A percentile compares a stretch with the other conserved stretches of the same genome.
Evolutionary conservation across 2,797 vertebrate species (phyloP).

Genomic region (Chloroceryle amazona): DNA sequence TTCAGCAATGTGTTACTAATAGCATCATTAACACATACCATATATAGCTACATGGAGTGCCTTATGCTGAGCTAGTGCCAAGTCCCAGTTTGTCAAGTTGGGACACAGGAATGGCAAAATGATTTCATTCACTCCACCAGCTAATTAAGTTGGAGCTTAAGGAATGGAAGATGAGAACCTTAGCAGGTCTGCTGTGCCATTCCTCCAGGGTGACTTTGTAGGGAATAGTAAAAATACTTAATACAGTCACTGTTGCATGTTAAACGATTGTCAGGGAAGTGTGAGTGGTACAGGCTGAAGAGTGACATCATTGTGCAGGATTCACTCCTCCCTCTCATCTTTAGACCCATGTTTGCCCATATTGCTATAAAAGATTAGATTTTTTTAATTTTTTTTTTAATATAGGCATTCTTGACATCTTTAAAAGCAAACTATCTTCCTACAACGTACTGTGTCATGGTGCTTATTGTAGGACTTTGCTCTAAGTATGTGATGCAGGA

Average conservation of each 20-base stretch:
- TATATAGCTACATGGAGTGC: conserved; percentile 44
- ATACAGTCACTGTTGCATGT: conserved; percentile 48
- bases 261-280: conserved; percentile 60
- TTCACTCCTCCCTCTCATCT: background rate
- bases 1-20: conserved; percentile 71
- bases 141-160: conserved; percentile 78
- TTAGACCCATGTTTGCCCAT: background rate
- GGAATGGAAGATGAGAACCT: conserved; percentile 61
- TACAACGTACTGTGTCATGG: background rate
- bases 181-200: conserved; percentile 41
- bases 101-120: conserved; percentile 69
- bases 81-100: conserved; percentile 71
- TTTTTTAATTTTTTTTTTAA: background rate
- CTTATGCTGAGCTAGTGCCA: conserved; percentile 51
- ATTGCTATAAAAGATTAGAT: background rate
- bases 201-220: conserved; percentile 70
- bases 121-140: conserved; percentile 62
- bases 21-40: conserved; percentile 72
- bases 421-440: background rate
- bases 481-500: background rate
- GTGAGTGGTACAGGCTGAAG: conserved; percentile 1
- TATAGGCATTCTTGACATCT: background rate
- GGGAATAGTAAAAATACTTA: conserved; percentile 63
- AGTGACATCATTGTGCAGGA: background rate
- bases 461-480: accelerated